A percentile compares a stretch with the other conserved stretches of the same genome.
phyloP scores from a whole-genome alignment of 2,888 invertebrate genomes.

The Oscheius sp. region DNA sequence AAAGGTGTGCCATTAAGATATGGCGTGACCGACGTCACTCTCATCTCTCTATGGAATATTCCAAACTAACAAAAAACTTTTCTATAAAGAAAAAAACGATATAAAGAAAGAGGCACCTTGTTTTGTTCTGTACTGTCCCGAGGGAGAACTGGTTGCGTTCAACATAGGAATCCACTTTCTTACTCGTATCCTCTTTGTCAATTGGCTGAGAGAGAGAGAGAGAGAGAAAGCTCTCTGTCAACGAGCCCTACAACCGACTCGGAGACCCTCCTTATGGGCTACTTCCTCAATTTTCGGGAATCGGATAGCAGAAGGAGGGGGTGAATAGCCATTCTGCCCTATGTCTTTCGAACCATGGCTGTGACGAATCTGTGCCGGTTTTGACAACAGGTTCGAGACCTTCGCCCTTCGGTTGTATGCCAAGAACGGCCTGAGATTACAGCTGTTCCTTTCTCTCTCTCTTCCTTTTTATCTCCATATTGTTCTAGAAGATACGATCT shows the following conservation, averaged over 20 bases:
- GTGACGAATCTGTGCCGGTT: conserved; percentile 31
- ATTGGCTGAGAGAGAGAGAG: not conserved
- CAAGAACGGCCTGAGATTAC: conserved; percentile 8
- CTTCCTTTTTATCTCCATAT: not conserved
- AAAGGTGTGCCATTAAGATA: conserved; percentile 32
- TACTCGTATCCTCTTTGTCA: not conserved
- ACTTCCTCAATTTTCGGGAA: conserved; percentile 29
- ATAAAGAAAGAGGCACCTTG: not conserved
- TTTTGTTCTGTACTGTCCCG: not conserved
- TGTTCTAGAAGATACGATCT: not conserved
- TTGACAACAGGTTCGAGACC: conserved; percentile 17
- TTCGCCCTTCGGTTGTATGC: not conserved
- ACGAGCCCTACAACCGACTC: not conserved
- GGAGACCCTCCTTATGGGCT: conserved; percentile 19
- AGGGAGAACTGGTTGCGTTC: not conserved
- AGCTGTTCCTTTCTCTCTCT: conserved; percentile 4
- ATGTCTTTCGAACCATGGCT: not conserved
- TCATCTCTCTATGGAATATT: not conserved
- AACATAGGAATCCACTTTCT: not conserved
- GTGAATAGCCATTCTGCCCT: not conserved
- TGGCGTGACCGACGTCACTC: conserved; percentile 31
- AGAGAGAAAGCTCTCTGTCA: not conserved
- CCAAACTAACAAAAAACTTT: not conserved
- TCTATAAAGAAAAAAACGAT: no score
- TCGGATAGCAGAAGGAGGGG: conserved; percentile 3